These are phyloP conservation scores for Pterostichus niger DNA, from an alignment of 2,888 invertebrate species.

Conservation along the genomic window DNA sequence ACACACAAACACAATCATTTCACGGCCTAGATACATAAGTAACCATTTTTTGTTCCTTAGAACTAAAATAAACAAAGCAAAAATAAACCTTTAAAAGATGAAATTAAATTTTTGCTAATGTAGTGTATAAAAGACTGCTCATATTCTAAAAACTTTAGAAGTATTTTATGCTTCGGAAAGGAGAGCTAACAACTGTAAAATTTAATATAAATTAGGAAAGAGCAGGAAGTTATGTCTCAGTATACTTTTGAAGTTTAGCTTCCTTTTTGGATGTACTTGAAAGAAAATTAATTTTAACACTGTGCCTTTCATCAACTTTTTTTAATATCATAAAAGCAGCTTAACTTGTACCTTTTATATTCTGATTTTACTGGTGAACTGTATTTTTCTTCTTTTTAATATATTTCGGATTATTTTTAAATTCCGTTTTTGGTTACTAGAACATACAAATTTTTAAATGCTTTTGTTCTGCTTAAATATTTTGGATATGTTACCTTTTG, in stretches of 20 bases:
- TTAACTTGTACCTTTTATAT: constrained; percentile 39
- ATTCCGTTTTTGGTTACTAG: too few species aligned
- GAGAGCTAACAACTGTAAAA: constrained; percentile 45
- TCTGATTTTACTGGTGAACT: constrained; percentile 19
- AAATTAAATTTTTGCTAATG: constrained; percentile 4
- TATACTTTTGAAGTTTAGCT: constrained; percentile 21
- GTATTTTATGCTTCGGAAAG: constrained; percentile 8
- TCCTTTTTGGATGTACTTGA: constrained; percentile 33
- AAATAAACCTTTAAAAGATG: background rate
- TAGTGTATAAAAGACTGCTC: constrained; percentile 6
- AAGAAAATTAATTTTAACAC: constrained; percentile 53
- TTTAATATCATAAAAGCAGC: constrained; percentile 39
- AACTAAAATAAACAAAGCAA: background rate
- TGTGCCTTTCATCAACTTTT: constrained; percentile 40
- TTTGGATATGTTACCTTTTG: too few species aligned
- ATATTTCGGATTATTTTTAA: too few species aligned
- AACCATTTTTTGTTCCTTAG: too few species aligned
- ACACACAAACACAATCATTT: too few species aligned
- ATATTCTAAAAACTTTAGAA: background rate
- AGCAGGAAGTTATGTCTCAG: constrained; percentile 33
- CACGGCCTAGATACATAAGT: too few species aligned
- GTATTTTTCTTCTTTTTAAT: background rate
- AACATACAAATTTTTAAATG: too few species aligned
- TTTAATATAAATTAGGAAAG: constrained; percentile 51
- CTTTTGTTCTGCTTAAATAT: too few species aligned